Percentiles rank a stretch among this genome's conserved stretches.
Conservation (phyloP, 1,140 invertebrate genomes). For the Caenorhabditis briggsae region DNA sequence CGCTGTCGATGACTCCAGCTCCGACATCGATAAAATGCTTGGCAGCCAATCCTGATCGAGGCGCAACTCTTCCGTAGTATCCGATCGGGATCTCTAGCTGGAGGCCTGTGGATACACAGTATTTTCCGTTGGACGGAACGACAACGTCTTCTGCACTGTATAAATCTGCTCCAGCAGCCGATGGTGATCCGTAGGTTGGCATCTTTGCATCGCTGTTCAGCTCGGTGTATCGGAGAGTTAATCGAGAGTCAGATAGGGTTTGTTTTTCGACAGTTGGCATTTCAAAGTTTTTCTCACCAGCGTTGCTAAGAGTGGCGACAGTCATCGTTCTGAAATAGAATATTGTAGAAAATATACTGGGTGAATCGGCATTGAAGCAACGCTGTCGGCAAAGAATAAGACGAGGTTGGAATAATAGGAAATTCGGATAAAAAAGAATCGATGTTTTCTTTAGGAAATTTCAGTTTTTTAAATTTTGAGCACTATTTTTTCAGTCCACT, state of each 20-base stretch:
- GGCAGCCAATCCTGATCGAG: conserved; percentile 92
- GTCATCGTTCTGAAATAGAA: not conserved
- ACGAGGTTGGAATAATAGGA: too few relatives aligned
- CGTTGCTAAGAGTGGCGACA: not conserved
- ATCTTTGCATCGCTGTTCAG: conserved; percentile 85
- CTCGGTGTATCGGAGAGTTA: conserved; percentile 84
- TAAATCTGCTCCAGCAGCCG: conserved; percentile 91
- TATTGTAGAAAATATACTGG: too few relatives aligned
- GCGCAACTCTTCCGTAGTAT: conserved; percentile 88
- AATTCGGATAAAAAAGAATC: too few relatives aligned
- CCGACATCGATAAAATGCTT: conserved; percentile 98
- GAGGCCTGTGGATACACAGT: conserved; percentile 90
- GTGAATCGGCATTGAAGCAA: too few relatives aligned
- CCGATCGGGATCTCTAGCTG: conserved; percentile 82
- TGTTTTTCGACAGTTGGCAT: not conserved
- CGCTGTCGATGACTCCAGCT: conserved; percentile 91
- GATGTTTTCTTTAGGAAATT: too few relatives aligned
- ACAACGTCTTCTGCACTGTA: conserved; percentile 89
- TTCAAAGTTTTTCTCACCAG: not conserved
- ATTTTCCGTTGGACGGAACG: conserved; percentile 87
- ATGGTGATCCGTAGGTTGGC: conserved; percentile 87
- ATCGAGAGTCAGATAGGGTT: not conserved
- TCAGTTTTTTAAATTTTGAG: too few relatives aligned
- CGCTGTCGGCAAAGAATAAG: too few relatives aligned
- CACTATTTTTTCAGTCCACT: too few relatives aligned